Conservation (phyloP, 2,113 vertebrate genomes). For the Gymnorhina tibicen region DNA sequence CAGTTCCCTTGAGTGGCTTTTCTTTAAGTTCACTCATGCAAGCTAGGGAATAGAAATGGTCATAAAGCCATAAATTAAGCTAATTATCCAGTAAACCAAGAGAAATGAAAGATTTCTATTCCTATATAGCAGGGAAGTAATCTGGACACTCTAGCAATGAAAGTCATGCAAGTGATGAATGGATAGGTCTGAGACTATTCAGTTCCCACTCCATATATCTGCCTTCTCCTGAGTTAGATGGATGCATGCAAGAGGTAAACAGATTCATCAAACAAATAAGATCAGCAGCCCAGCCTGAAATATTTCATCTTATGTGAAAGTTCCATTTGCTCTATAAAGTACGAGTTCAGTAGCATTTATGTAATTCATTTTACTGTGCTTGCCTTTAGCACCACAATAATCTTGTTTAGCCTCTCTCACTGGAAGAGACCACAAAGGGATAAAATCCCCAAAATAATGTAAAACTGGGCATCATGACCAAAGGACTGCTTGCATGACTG, state of each 20-base stretch:
- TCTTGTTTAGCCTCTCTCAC: background rate
- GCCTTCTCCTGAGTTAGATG: background rate
- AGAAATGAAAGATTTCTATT: background rate
- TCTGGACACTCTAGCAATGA: background rate
- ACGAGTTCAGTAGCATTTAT: background rate
- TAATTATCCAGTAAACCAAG: background rate
- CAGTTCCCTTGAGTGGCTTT: background rate
- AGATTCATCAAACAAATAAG: slow-evolving; percentile 42
- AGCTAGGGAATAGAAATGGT: background rate
- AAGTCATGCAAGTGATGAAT: background rate
- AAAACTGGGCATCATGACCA: background rate
- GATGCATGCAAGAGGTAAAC: slow-evolving; percentile 4
- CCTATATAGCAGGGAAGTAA: background rate
- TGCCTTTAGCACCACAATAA: background rate
- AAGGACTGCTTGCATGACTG: background rate
- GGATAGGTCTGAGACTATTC: background rate
- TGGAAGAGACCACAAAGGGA: background rate
- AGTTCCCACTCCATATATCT: slow-evolving; percentile 6
- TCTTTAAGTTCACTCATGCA: background rate
- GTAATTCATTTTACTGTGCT: background rate
- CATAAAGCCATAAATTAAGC: background rate
- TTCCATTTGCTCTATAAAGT: background rate
- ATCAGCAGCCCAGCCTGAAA: background rate
- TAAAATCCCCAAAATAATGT: background rate
- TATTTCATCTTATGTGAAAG: background rate